Base-by-base conservation (phyloP, 2,888 invertebrate genomes). In the Vannuccia rotundouncinata region DNA sequence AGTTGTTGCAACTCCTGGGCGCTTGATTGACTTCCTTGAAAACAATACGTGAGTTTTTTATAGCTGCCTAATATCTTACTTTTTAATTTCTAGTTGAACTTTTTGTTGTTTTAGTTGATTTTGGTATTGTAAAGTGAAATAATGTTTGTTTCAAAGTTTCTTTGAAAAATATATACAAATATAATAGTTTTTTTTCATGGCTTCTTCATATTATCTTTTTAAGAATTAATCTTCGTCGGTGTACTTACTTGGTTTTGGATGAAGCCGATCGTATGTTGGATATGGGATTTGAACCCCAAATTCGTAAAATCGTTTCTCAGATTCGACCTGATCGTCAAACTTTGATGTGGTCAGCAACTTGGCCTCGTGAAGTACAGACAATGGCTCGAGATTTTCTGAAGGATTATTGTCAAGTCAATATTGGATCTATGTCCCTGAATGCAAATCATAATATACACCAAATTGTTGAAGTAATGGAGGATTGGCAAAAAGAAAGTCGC, bases 281-380 rank as follows among this genome's bases (percentile, higher is more conserved):
- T 87, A 97, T 97, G 96, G 96, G 96, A 74, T 97, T 96, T 87
- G 95, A 97, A 87, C 96, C 96, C 1, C 96, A 96, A 87, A 95
- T 96, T 84, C 91, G 95, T 74, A 95, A 95, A 87, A 95, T 96
- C 82, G 93, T 96, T 84, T 93, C 94, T 88, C 95, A 95, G 87
- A 94, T 96, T 85, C 22, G 90, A 88, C 94, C 95, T 66, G 93
- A 96, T 88, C 90, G 95, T 82, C 95, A 96, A 89, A 94, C 94
- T 0, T 90, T 98, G 60, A 99, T 99, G 99, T 99, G 97, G 95
- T 96, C 96, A 60, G 99, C 99, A 0, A 99, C 99, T 0, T 99
- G 99, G 99, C 99, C 99, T 0, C 96, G 95, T 86, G 99, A 99
- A 90, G 98, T 97, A 0, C 92, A 93, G 83, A 92, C 92, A 83